Conservation (phyloP, 2,888 invertebrate species). For the Homarus gammarus region DNA sequence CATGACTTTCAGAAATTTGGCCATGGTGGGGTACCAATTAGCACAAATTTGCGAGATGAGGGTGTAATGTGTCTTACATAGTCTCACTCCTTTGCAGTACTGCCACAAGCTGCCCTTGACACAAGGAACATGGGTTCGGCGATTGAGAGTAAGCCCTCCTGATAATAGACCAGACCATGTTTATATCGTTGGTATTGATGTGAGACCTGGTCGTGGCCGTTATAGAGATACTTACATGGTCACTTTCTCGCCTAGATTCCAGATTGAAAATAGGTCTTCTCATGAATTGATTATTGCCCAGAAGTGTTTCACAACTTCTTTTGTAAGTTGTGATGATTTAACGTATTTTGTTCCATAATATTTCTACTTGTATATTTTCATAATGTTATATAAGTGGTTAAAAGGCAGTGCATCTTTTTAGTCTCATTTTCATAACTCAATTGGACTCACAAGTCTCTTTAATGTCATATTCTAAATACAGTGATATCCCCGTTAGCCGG, state of each 20-base stretch:
- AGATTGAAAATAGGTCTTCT: constrained; percentile 92
- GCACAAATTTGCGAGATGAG: no score
- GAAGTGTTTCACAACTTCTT: constrained; percentile 86
- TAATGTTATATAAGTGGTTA: no score
- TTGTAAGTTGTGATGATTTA: constrained; percentile 81
- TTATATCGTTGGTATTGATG: constrained; percentile 92
- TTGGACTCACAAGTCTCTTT: no score
- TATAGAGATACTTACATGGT: constrained; percentile 95
- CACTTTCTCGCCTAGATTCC: constrained; percentile 94
- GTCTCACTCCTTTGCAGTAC: constrained; percentile 82
- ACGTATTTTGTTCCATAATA: no score
- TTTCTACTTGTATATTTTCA: no score
- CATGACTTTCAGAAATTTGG: no score
- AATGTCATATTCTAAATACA: no score
- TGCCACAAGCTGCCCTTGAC: constrained; percentile 92
- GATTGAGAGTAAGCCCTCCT: constrained; percentile 83
- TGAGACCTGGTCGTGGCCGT: constrained; percentile 91
- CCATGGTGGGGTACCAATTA: no score
- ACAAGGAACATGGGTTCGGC: constrained; percentile 85
- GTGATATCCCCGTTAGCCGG: no score
- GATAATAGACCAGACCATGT: constrained; percentile 86
- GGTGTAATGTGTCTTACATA: neutral
- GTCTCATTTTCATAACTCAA: no score
- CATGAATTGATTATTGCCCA: constrained; percentile 92
- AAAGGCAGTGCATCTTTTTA: no score